phyloP scores from a whole-genome alignment of 2,797 vertebrate species.

The Moxostoma hubbsi region DNA sequence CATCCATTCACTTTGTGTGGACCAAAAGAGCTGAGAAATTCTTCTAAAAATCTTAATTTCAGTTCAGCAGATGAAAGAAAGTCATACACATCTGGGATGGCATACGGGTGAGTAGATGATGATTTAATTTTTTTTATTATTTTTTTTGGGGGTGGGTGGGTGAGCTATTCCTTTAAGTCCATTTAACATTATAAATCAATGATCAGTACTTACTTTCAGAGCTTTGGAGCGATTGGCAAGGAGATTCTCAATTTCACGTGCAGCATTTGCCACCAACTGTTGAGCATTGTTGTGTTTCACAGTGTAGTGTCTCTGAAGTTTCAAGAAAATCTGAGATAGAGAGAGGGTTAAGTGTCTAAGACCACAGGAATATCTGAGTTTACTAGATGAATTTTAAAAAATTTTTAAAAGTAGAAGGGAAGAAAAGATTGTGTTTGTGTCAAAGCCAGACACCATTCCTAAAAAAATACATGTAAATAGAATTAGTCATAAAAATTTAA shows the following conservation, averaged over 20 bases:
- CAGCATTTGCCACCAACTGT: conserved; percentile 88
- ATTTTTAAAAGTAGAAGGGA: neutral
- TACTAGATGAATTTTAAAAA: neutral
- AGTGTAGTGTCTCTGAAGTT: conserved; percentile 78
- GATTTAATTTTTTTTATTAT: no score
- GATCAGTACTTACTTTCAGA: conserved; percentile 82
- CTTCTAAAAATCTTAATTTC: no score
- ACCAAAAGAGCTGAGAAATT: no score
- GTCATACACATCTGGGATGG: no score
- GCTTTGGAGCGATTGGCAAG: conserved; percentile 88
- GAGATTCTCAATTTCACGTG: conserved; percentile 89
- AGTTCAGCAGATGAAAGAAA: no score
- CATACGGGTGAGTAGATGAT: no score
- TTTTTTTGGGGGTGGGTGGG: no score
- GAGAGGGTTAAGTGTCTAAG: neutral
- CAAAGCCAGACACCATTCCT: conserved; percentile 13
- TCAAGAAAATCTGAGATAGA: conserved; percentile 70
- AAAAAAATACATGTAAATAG: neutral
- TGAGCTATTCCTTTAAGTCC: no score
- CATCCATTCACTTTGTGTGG: no score
- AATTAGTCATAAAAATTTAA: neutral
- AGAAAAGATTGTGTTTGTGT: conserved; percentile 22
- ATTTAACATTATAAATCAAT: neutral
- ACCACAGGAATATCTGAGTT: neutral
- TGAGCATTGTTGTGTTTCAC: conserved; percentile 87